A percentile compares a stretch with the other conserved stretches of the same genome.
Conservation (phyloP, 2,113 vertebrate genomes). For the Galbula dea region DNA sequence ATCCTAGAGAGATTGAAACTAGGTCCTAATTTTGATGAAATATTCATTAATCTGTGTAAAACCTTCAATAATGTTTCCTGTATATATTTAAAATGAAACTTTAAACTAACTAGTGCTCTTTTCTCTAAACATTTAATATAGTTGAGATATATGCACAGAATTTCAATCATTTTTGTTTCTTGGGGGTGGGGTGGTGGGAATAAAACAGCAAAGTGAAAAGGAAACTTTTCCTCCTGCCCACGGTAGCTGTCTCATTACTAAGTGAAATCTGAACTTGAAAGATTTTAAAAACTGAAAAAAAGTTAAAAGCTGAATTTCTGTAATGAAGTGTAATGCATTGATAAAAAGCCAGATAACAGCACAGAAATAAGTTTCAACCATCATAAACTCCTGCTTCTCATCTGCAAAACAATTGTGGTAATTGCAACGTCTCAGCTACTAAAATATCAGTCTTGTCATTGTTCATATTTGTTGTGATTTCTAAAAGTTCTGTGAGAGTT, state of each 20-base stretch:
- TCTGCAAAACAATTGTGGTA: neutral
- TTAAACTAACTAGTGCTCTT: neutral
- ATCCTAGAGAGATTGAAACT: neutral
- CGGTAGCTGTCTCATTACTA: neutral
- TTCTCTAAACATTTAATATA: neutral
- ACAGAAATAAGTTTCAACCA: neutral
- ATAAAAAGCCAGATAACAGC: neutral
- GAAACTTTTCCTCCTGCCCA: neutral
- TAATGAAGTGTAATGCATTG: neutral
- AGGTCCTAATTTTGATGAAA: neutral
- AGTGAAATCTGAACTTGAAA: neutral
- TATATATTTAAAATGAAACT: neutral
- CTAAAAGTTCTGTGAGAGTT: neutral
- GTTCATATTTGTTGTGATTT: neutral
- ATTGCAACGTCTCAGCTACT: neutral
- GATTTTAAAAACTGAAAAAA: neutral
- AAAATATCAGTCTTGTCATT: neutral
- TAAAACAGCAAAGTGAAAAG: neutral
- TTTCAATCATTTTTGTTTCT: neutral
- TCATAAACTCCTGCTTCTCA: neutral
- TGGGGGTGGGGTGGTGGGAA: neutral
- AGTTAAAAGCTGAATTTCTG: neutral
- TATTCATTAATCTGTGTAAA: conserved; percentile 5
- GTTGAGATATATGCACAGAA: neutral
- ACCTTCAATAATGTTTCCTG: neutral